Evolutionary conservation across 2,797 vertebrate genomes (phyloP), one percentile per base, ranked within the genome.

Genomic region (Spatula versicolor): DNA sequence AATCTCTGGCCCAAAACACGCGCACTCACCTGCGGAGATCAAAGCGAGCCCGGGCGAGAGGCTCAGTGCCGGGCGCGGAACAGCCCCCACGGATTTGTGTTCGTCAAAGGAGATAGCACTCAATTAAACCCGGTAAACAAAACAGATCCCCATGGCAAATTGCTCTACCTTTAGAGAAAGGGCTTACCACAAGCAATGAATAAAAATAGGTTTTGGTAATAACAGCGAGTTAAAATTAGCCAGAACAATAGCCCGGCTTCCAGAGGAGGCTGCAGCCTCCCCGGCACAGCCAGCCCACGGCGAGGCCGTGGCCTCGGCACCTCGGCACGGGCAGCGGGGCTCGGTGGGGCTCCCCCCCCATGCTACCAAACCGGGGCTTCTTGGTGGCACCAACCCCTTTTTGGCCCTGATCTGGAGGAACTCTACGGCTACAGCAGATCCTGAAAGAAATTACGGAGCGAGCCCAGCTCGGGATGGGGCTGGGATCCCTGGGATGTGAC

Each of bases 201-300:
- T 94, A 97, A 94, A 96, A 95, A 96, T 90, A 95, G 96, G 78
- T 75, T 95, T 46, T 58, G 92, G 85, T 90, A 93, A 93, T 92
- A 96, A 94, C 93, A 95, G 71, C 50, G 54, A 96, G 96, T 93
- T 96, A 95, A 96, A 96, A 96, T 96, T 95, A 95, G 95, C 93
- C 96, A 91, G 91, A 97, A 96, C 83, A 96, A 97, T 92, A 95
- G 91, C 78, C 31, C 82, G 54, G 86, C 77, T 93, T 96, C 90
- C 91, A 95, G 95, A 94, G 91, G 67, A 5, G 90, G 86, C 86
- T 93, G 95, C 96, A 95, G 93, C 95, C 94, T 96, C 87, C 92
- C 66, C 87, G 86, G 64, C 46, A n/a, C 46, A 41, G 37, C 60
- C 60, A 63, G 26, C 37, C 26, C 37, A 3, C 25, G 5, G 50